Percentiles rank a stretch among this genome's conserved stretches.
Evolutionary conservation across 2,888 invertebrate species (phyloP).

Genomic region (Azorinus chamasolen): DNA sequence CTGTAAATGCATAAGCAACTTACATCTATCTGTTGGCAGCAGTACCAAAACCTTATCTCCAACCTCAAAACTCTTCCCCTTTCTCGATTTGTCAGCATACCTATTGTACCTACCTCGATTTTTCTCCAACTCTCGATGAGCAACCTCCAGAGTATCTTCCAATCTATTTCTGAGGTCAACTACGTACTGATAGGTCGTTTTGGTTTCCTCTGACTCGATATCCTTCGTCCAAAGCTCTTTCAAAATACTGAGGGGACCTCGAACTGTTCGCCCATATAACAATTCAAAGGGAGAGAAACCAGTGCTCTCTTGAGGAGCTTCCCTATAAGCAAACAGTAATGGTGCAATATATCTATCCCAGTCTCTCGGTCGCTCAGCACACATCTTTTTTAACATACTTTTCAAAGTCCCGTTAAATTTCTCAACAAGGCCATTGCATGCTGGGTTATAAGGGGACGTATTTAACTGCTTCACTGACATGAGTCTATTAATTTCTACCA

Average conservation of each 20-base stretch:
- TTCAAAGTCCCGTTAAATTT: too few relatives aligned
- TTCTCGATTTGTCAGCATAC: constrained; percentile 54
- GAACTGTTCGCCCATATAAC: constrained; percentile 57
- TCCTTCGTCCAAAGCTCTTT: constrained; percentile 5
- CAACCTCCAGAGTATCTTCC: constrained; percentile 42
- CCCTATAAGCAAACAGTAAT: too few relatives aligned
- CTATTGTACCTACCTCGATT: constrained; percentile 23
- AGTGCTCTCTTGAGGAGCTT: constrained; percentile 48
- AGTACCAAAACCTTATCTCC: constrained; percentile 63
- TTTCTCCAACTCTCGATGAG: constrained; percentile 10
- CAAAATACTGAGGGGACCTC: constrained; percentile 64
- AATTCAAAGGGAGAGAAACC: constrained; percentile 65
- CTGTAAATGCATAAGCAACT: constrained; percentile 57
- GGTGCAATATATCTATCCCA: too few relatives aligned
- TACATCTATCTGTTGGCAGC: constrained; percentile 63
- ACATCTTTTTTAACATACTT: too few relatives aligned
- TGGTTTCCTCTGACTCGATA: not conserved
- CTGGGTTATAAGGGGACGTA: constrained; percentile 22
- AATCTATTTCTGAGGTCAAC: constrained; percentile 53
- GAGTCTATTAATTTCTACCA: not conserved
- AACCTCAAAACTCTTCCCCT: constrained; percentile 18
- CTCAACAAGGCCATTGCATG: too few relatives aligned
- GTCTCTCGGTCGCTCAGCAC: too few relatives aligned
- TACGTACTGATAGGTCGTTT: constrained; percentile 20
- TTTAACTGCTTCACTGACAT: constrained; percentile 9